These are phyloP conservation scores for Solenopsis invicta DNA, from an alignment of 1,140 invertebrate species.

Conservation along the genomic window DNA sequence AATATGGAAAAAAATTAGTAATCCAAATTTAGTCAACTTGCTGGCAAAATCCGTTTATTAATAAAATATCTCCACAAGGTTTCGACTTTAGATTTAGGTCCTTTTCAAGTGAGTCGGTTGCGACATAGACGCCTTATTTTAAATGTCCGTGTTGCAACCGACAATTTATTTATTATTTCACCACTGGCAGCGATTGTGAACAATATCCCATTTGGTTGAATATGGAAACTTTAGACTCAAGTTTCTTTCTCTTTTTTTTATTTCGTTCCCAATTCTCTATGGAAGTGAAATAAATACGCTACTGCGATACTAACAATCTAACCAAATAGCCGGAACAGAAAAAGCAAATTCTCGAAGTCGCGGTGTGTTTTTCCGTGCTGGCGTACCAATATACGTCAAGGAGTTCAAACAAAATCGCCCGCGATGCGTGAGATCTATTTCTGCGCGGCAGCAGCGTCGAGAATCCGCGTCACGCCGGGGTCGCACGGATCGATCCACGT, in stretches of 20 bases:
- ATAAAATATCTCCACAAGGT: too few relatives aligned
- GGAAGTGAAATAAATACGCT: not conserved
- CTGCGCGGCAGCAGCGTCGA: not conserved
- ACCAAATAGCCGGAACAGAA: constrained; percentile 1
- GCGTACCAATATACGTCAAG: not conserved
- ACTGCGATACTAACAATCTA: not conserved
- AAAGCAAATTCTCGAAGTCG: constrained; percentile 18
- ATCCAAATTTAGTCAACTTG: too few relatives aligned
- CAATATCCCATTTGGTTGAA: too few relatives aligned
- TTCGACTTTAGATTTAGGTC: too few relatives aligned
- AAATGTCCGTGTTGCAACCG: too few relatives aligned
- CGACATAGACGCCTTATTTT: too few relatives aligned
- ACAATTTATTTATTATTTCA: too few relatives aligned
- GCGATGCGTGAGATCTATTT: constrained; percentile 32
- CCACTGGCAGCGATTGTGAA: too few relatives aligned
- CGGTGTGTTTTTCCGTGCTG: not conserved
- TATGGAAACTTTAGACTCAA: not conserved
- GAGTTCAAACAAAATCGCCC: constrained; percentile 6
- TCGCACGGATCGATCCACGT: constrained; percentile 1
- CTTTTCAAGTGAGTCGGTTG: too few relatives aligned
- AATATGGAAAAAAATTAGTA: too few relatives aligned
- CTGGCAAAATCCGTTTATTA: too few relatives aligned
- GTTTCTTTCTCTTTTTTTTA: not conserved
- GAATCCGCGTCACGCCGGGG: not conserved
- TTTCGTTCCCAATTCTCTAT: not conserved